A percentile compares a stretch with the other conserved stretches of the same genome.
phyloP scores from a whole-genome alignment of 2,888 invertebrate species.

The Teinopalpus imperialis region DNA sequence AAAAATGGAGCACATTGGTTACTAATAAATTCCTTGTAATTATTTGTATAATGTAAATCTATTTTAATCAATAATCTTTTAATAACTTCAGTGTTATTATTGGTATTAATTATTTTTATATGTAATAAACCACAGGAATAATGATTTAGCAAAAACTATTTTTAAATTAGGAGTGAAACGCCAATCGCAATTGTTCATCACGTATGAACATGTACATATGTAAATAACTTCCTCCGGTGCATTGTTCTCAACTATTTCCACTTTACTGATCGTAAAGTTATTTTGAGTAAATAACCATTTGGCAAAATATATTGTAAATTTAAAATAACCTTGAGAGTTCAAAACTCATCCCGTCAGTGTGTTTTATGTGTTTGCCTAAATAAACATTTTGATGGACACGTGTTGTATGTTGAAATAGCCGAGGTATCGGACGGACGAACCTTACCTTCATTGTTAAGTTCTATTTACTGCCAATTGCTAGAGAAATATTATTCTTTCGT shows the following conservation, averaged over 20 bases:
- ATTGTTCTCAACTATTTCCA: slow-evolving; percentile 1
- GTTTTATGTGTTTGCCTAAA: slow-evolving; percentile 76
- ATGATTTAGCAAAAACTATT: no score
- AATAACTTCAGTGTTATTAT: no score
- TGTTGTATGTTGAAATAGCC: slow-evolving; percentile 58
- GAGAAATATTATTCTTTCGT: slow-evolving; percentile 50
- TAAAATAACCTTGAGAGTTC: slow-evolving; percentile 76
- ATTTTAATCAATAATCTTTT: no score
- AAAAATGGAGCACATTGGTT: no score
- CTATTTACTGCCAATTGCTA: slow-evolving; percentile 55
- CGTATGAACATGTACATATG: no score
- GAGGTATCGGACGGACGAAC: slow-evolving; percentile 43
- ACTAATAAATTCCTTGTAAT: no score
- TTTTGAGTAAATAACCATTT: slow-evolving; percentile 19
- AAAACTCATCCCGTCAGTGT: slow-evolving; percentile 72
- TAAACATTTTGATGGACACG: slow-evolving; percentile 70
- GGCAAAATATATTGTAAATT: slow-evolving; percentile 34
- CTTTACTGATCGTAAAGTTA: slow-evolving; percentile 2
- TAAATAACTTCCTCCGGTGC: no score
- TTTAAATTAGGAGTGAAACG: no score
- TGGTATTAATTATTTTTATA: no score
- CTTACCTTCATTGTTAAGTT: slow-evolving; percentile 45
- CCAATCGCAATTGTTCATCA: no score
- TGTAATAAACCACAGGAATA: no score
- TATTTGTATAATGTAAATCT: no score